These are phyloP conservation scores for Drosophila lutescens DNA, from an alignment of 2,888 invertebrate genomes.

Conservation along the genomic window DNA sequence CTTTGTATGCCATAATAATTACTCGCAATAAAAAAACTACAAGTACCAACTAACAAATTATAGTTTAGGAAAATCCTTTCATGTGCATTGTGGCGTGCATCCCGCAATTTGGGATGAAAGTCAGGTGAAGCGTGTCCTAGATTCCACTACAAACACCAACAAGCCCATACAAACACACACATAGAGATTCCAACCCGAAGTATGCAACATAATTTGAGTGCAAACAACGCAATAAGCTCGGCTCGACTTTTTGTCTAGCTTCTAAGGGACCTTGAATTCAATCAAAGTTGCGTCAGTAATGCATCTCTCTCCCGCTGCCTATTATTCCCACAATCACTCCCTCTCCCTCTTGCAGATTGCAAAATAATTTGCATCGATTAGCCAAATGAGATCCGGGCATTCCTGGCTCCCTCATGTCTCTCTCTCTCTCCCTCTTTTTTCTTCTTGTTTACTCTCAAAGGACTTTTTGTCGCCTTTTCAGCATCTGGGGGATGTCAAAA, in stretches of 20 bases:
- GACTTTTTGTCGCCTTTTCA: conserved; percentile 11
- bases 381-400: conserved; percentile 29
- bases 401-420: neutral
- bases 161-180: conserved; percentile 1
- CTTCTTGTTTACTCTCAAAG: conserved; percentile 5
- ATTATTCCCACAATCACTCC: neutral
- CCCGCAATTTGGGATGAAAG: conserved; percentile 13
- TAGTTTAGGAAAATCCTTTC: neutral
- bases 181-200: conserved; percentile 54
- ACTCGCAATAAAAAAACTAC: too few species aligned
- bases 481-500: conserved; percentile 12
- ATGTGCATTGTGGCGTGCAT: conserved; percentile 6
- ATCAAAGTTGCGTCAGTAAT: conserved; percentile 18
- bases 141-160: conserved; percentile 26
- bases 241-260: conserved; percentile 20
- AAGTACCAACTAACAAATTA: neutral
- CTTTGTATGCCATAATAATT: too few species aligned
- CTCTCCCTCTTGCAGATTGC: conserved; percentile 18
- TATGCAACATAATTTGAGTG: conserved; percentile 60
- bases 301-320: neutral
- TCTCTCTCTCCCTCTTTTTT: neutral
- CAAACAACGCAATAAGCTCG: conserved; percentile 43
- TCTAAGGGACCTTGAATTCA: conserved; percentile 33
- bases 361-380: conserved; percentile 47
- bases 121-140: conserved; percentile 58